Conservation (phyloP, 1,140 invertebrate species). For the Geopemphigus sp. region DNA sequence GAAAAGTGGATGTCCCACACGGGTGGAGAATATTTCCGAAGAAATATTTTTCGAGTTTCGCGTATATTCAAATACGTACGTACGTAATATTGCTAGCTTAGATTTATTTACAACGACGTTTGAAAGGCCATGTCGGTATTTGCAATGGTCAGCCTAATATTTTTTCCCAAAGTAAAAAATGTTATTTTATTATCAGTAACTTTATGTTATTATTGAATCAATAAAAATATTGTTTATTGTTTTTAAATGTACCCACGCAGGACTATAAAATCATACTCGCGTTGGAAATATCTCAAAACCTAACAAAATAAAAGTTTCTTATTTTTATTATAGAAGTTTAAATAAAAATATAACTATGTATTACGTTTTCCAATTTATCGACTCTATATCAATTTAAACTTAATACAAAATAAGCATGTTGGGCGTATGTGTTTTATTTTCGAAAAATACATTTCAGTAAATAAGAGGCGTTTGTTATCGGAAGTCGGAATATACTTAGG, state of each 20-base stretch:
- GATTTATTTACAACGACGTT: neutral
- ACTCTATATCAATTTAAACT: neutral
- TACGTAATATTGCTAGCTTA: neutral
- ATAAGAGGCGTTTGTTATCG: too few relatives aligned
- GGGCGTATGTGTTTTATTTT: too few relatives aligned
- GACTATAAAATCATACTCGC: neutral
- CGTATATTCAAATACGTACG: neutral
- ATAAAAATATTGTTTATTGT: conserved; percentile 17
- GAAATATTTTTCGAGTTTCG: neutral
- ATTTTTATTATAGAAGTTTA: neutral
- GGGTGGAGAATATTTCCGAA: neutral
- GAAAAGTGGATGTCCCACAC: neutral
- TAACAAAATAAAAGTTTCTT: neutral
- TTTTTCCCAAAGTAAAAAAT: neutral
- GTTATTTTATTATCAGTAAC: conserved; percentile 2
- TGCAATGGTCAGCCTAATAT: neutral
- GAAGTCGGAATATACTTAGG: too few relatives aligned
- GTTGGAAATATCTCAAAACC: neutral
- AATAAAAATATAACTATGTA: conserved; percentile 3
- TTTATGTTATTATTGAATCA: neutral
- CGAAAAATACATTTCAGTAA: too few relatives aligned
- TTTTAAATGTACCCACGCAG: neutral
- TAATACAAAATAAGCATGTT: too few relatives aligned
- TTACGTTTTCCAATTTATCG: neutral
- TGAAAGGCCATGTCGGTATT: neutral